Percentiles rank a stretch among this genome's conserved stretches.
phyloP scores from a whole-genome alignment of 2,888 invertebrate genomes.

The Hydropsyche betteni region DNA sequence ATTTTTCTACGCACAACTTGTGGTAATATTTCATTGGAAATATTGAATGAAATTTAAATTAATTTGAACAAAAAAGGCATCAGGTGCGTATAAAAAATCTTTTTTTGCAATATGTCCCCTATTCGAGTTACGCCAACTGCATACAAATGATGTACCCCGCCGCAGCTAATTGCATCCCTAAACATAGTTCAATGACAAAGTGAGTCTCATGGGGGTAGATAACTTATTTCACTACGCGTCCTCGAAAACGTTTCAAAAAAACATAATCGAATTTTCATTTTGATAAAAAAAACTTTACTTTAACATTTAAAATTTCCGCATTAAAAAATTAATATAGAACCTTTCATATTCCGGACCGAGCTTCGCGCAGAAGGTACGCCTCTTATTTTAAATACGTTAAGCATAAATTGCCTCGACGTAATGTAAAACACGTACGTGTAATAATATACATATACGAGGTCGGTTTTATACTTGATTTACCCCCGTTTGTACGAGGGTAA shows the following conservation, averaged over 20 bases:
- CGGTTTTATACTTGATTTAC: conserved; percentile 29
- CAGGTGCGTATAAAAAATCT: conserved; percentile 10
- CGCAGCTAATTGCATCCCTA: conserved; percentile 46
- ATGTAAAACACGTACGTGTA: background rate
- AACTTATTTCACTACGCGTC: conserved; percentile 38
- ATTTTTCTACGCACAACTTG: too few relatives aligned
- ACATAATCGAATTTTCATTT: conserved; percentile 7
- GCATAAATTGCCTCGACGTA: conserved; percentile 12
- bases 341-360: background rate
- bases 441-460: background rate
- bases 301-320: background rate
- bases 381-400: conserved; percentile 19
- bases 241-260: conserved; percentile 12
- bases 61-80: conserved; percentile 6
- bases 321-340: background rate
- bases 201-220: conserved; percentile 37
- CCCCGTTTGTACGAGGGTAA: conserved; percentile 41
- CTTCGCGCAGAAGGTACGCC: background rate
- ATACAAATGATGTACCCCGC: conserved; percentile 40
- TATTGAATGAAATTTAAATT: too few relatives aligned
- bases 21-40: too few relatives aligned
- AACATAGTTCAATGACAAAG: conserved; percentile 46
- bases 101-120: conserved; percentile 8
- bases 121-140: conserved; percentile 14
- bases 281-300: background rate